Percentiles rank a stretch among this genome's conserved stretches.
phyloP scores from a whole-genome alignment of 2,797 vertebrate species.

The Amazona finschi region DNA sequence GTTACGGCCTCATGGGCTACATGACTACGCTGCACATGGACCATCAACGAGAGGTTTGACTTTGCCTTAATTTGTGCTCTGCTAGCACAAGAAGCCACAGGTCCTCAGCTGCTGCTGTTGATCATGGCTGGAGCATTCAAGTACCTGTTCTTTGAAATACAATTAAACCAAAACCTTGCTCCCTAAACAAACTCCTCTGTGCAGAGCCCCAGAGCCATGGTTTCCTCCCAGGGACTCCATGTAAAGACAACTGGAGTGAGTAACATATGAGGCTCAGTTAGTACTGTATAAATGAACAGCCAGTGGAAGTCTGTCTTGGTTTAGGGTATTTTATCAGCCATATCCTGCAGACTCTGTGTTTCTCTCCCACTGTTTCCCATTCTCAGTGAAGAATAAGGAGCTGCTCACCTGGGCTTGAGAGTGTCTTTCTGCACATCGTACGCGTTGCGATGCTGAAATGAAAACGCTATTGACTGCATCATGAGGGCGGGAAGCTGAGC shows the following conservation, averaged over 20 bases:
- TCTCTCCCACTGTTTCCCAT: conserved; percentile 12
- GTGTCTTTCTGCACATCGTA: neutral
- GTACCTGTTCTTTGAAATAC: neutral
- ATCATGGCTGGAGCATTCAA: neutral
- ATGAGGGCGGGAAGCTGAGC: neutral
- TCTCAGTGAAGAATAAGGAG: neutral
- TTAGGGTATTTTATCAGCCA: conserved; percentile 34
- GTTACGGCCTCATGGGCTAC: neutral
- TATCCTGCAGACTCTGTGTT: neutral
- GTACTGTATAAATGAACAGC: conserved; percentile 59
- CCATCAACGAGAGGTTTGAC: neutral
- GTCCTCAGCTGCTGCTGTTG: neutral
- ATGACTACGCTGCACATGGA: accelerated
- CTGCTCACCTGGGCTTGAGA: neutral
- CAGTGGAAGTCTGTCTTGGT: conserved; percentile 36
- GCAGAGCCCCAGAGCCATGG: neutral
- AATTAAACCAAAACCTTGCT: neutral
- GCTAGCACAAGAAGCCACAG: neutral
- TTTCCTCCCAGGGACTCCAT: conserved; percentile 42
- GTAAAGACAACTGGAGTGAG: conserved; percentile 12
- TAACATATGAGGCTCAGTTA: neutral
- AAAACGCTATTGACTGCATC: conserved; percentile 10
- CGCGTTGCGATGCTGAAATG: neutral
- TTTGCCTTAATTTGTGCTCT: neutral
- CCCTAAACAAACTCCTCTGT: neutral